A percentile compares a stretch with the other conserved stretches of the same genome.
Conservation (phyloP, 2,888 invertebrate genomes). For the Leptopilina syphax region DNA sequence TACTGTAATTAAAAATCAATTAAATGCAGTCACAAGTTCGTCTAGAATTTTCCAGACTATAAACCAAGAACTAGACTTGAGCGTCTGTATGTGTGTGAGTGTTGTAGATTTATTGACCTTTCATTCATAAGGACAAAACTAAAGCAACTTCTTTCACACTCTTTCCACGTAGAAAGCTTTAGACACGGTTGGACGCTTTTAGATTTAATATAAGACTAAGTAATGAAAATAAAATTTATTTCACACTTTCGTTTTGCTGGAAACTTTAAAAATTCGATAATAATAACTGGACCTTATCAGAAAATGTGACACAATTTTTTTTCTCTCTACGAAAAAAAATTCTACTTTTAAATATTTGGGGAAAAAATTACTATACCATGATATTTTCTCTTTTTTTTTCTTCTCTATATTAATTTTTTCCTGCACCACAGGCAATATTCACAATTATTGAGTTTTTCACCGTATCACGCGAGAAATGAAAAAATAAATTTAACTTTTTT, state of each 20-base stretch:
- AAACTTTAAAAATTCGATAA: background rate
- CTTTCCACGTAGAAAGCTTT: constrained; percentile 14
- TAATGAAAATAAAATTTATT: constrained; percentile 20
- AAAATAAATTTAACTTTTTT: too few relatives aligned
- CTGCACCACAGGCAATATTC: too few relatives aligned
- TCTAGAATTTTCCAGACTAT: constrained; percentile 17
- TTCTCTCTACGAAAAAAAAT: too few relatives aligned
- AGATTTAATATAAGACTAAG: constrained; percentile 21
- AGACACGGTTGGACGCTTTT: constrained; percentile 25
- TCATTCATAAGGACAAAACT: constrained; percentile 26
- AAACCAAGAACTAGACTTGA: constrained; percentile 8
- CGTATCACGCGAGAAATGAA: too few relatives aligned
- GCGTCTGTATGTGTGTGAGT: background rate
- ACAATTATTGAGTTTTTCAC: too few relatives aligned
- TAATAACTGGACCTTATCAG: background rate
- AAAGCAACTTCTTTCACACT: constrained; percentile 25
- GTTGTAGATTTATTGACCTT: constrained; percentile 27
- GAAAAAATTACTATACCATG: too few relatives aligned
- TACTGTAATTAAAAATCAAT: constrained; percentile 5
- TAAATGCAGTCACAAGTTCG: background rate
- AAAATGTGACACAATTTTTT: background rate
- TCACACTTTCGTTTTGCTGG: background rate
- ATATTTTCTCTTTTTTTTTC: too few relatives aligned
- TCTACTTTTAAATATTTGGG: too few relatives aligned
- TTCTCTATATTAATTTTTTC: too few relatives aligned